These are phyloP conservation scores for Bovichtus variegatus DNA, from an alignment of 2,797 vertebrate species.

Conservation along the genomic window DNA sequence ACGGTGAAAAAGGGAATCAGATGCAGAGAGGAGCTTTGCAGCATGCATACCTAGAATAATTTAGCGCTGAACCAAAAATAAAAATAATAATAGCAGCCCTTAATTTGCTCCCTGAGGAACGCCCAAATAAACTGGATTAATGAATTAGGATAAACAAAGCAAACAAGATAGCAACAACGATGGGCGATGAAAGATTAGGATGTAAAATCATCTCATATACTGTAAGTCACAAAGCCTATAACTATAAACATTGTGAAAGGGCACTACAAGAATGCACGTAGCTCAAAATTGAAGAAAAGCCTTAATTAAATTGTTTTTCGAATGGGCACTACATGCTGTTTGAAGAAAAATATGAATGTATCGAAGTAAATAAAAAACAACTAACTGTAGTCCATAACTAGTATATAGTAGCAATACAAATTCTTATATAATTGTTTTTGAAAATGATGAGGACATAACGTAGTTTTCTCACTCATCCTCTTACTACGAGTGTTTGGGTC, in stretches of 20 bases:
- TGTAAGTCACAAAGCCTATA: neutral
- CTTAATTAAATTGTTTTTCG: too few relatives aligned
- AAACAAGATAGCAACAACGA: slow-evolving; percentile 35
- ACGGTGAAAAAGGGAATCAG: slow-evolving; percentile 58
- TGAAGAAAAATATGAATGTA: neutral
- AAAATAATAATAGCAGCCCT: slow-evolving; percentile 31
- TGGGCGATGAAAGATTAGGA: slow-evolving; percentile 8
- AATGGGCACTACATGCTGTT: too few relatives aligned
- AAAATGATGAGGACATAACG: neutral
- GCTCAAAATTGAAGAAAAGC: too few relatives aligned
- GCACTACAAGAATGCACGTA: neutral
- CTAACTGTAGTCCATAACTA: too few relatives aligned
- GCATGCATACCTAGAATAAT: slow-evolving; percentile 64
- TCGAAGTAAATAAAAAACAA: neutral
- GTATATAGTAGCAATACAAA: neutral
- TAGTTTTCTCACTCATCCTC: neutral
- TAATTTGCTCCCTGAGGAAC: slow-evolving; percentile 73
- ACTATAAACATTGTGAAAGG: neutral
- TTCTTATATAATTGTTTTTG: neutral
- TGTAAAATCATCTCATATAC: slow-evolving; percentile 11
- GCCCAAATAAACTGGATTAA: slow-evolving; percentile 52
- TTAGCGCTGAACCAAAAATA: slow-evolving; percentile 33
- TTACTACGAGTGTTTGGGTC: neutral
- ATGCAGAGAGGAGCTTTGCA: slow-evolving; percentile 69
- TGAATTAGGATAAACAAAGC: slow-evolving; percentile 44